phyloP scores from a whole-genome alignment of 2,113 vertebrate genomes.

The Macquaria australasica region DNA sequence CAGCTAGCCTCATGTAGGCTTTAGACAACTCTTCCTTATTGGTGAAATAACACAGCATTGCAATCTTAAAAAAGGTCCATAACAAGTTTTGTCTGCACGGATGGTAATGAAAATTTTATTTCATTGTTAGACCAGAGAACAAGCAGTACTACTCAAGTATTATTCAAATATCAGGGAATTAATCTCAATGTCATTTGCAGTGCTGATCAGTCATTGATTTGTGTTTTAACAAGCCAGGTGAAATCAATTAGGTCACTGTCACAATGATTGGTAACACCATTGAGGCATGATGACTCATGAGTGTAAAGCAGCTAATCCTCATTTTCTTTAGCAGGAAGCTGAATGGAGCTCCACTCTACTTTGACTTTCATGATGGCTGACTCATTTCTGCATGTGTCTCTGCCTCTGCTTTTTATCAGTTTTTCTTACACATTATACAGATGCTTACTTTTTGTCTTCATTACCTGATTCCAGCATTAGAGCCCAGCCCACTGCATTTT shows the following conservation, averaged over 20 bases:
- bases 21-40: not conserved
- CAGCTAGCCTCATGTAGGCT: not conserved
- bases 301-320: slow-evolving; percentile 63
- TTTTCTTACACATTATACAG: slow-evolving; percentile 30
- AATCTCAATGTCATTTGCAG: slow-evolving; percentile 56
- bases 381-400: slow-evolving; percentile 41
- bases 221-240: slow-evolving; percentile 65
- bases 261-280: slow-evolving; percentile 60
- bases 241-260: slow-evolving; percentile 66
- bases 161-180: slow-evolving; percentile 55
- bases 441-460: slow-evolving; percentile 38
- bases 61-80: slow-evolving; percentile 2
- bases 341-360: slow-evolving; percentile 47
- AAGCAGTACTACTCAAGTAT: slow-evolving; percentile 19
- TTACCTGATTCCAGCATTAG: slow-evolving; percentile 46
- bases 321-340: slow-evolving; percentile 39
- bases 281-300: slow-evolving; percentile 59
- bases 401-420: slow-evolving; percentile 4
- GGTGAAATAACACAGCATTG: slow-evolving; percentile 8
- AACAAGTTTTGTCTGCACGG: not conserved
- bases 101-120: slow-evolving; percentile 17
- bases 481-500: slow-evolving; percentile 51
- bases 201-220: slow-evolving; percentile 54
- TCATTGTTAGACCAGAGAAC: slow-evolving; percentile 7
- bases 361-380: slow-evolving; percentile 55